Evolutionary conservation across 2,888 invertebrate species (phyloP), one percentile per base, ranked within the genome.

Genomic region (Parelbella ahira): DNA sequence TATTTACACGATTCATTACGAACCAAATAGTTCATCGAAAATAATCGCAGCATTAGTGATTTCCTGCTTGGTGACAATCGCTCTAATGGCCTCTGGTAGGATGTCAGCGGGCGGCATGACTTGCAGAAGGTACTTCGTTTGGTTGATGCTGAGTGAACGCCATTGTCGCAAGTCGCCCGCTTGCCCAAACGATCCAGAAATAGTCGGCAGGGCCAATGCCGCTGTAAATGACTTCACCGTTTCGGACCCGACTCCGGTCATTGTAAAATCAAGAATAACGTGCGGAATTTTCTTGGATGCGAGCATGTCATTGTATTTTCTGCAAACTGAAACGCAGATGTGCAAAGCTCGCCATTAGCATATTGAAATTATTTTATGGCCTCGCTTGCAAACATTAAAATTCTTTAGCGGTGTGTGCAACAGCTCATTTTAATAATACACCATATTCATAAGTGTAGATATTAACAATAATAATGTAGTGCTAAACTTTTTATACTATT

Each of bases 1-100:
- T 42, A 37, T 38, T 44, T 44, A 29, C 20, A 20, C n/a, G 25
- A 23, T 18, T 29, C 4, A 29, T 39, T 53, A 68, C 89, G 63
- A 71, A 95, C 95, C 92, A 67, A 96, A 97, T 21, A 92, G 91
- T 11, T 93, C 91, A 62, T 98, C 97, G 68, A 95, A 97, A 28
- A 98, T 89, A 32, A 98, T 94, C 3, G 96, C 97, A 6, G 97
- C 96, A 67, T 96, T 97, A 2, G 95, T 94, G 39, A 97, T 94
- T 63, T 97, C 96, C 77, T 96, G 93, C 50, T 91, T 90, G 0
- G 90, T 88, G 2, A 96, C 94, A 53, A 97, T 91, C 27, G 94
- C 93, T 39, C 95, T 88, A 0, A 98, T 90, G 0, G 94, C 91
- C 72, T 95, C 94, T 0, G 96, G 94, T 48, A 97, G 91, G 15